phyloP scores from a whole-genome alignment of 2,888 invertebrate species.

The Volucella zonaria region DNA sequence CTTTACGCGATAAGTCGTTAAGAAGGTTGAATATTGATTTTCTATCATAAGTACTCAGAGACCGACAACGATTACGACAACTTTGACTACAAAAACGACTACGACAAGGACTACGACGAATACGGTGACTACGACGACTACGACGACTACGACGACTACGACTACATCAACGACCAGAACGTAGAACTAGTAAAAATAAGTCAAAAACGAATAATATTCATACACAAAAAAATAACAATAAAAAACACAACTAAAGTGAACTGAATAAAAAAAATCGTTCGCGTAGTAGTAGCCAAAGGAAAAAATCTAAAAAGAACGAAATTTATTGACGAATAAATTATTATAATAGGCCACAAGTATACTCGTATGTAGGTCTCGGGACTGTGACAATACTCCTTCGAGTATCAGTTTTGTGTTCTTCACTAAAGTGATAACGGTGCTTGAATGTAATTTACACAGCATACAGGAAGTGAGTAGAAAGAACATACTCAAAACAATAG shows the following conservation, averaged over 20 bases:
- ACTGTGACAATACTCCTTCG: slow-evolving; percentile 40
- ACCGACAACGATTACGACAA: slow-evolving; percentile 47
- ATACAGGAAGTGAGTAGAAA: slow-evolving; percentile 18
- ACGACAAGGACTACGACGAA: slow-evolving; percentile 23
- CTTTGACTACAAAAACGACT: slow-evolving; percentile 23
- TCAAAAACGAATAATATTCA: slow-evolving; percentile 7
- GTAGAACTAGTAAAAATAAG: not conserved
- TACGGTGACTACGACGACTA: not conserved
- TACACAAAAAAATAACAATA: slow-evolving; percentile 37
- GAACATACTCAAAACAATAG: slow-evolving; percentile 3
- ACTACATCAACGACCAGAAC: slow-evolving; percentile 26
- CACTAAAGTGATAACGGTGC: slow-evolving; percentile 28
- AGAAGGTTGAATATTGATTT: slow-evolving; percentile 76
- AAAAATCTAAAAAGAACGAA: slow-evolving; percentile 38
- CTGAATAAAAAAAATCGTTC: slow-evolving; percentile 57
- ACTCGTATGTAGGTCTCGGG: slow-evolving; percentile 27
- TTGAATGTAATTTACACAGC: not conserved
- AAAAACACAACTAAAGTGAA: slow-evolving; percentile 46
- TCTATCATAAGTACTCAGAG: slow-evolving; percentile 75
- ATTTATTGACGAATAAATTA: slow-evolving; percentile 60
- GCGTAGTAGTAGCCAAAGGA: slow-evolving; percentile 27
- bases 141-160: slow-evolving; percentile 2
- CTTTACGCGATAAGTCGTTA: slow-evolving; percentile 64
- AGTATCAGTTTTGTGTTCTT: slow-evolving; percentile 16
- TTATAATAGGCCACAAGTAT: slow-evolving; percentile 35